Percentiles rank a stretch among this genome's conserved stretches.
These are phyloP conservation scores for Montipora cactus DNA, from an alignment of 64 coral and sea anemone genomes.

Conservation along the genomic window DNA sequence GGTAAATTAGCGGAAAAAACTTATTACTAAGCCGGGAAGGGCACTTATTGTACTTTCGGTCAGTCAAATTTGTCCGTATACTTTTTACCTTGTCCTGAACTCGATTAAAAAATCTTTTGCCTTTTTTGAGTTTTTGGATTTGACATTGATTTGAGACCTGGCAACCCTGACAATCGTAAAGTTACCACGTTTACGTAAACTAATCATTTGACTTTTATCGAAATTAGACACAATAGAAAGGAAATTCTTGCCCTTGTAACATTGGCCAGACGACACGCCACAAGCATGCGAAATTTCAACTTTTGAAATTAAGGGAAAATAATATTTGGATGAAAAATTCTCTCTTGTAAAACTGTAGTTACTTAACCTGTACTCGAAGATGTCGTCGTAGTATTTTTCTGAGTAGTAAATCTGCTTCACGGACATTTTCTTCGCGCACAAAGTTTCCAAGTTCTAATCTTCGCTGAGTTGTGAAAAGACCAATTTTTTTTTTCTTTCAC, in stretches of 20 bases:
- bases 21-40: not conserved
- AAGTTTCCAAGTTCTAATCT: not conserved
- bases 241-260: not conserved
- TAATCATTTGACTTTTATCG: no score
- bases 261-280: not conserved
- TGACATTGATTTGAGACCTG: no score
- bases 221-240: not conserved
- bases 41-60: no score
- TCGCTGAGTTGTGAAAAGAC: no score
- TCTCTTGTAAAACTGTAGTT: not conserved
- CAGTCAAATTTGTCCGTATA: no score
- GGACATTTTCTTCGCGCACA: constrained; percentile 40
- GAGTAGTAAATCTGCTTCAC: constrained; percentile 80
- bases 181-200: no score
- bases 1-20: not conserved
- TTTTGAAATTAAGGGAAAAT: no score
- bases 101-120: no score
- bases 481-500: not conserved
- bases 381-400: constrained; percentile 80
- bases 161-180: no score
- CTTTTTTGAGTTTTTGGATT: no score
- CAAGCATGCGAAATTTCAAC: not conserved
- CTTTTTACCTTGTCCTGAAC: no score
- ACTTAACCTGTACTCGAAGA: constrained; percentile 81
- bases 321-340: no score